Conservation (phyloP, 2,113 vertebrate species). For the Bufo gargarizans region DNA sequence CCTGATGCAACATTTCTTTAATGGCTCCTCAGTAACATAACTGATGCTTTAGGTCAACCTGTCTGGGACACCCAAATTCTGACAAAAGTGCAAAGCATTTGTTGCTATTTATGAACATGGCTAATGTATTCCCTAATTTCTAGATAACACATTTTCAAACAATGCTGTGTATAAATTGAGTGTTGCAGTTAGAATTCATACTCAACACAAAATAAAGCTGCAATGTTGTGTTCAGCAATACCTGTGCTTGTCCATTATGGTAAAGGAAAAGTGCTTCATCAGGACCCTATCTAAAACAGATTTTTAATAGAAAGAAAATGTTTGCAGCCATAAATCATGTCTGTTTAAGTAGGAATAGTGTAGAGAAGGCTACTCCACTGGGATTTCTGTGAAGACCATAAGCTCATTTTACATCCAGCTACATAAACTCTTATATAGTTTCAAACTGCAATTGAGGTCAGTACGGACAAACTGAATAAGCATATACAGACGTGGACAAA, state of each 20-base stretch:
- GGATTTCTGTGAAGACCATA: constrained; percentile 43
- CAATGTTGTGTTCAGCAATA: constrained; percentile 20
- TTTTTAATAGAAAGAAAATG: constrained; percentile 53
- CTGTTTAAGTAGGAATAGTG: constrained; percentile 40
- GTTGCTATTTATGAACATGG: neutral
- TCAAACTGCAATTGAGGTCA: constrained; percentile 53
- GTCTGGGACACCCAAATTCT: neutral
- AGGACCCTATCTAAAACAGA: constrained; percentile 42
- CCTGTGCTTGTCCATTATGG: constrained; percentile 19
- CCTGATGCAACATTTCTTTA: neutral
- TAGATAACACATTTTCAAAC: neutral
- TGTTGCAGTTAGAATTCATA: neutral
- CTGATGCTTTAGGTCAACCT: neutral
- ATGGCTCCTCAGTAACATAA: neutral
- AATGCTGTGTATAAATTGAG: neutral
- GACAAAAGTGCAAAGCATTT: neutral
- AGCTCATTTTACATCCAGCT: constrained; percentile 50
- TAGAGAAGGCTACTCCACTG: constrained; percentile 48
- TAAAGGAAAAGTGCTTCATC: constrained; percentile 51
- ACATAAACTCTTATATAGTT: constrained; percentile 52
- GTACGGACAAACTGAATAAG: constrained; percentile 47
- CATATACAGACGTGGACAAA: too few relatives aligned
- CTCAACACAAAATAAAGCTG: neutral
- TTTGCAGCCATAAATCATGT: constrained; percentile 54
- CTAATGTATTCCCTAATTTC: neutral